A percentile compares a stretch with the other conserved stretches of the same genome.
These are phyloP conservation scores for Julus scandinavius DNA, from an alignment of 2,888 invertebrate genomes.

Conservation along the genomic window DNA sequence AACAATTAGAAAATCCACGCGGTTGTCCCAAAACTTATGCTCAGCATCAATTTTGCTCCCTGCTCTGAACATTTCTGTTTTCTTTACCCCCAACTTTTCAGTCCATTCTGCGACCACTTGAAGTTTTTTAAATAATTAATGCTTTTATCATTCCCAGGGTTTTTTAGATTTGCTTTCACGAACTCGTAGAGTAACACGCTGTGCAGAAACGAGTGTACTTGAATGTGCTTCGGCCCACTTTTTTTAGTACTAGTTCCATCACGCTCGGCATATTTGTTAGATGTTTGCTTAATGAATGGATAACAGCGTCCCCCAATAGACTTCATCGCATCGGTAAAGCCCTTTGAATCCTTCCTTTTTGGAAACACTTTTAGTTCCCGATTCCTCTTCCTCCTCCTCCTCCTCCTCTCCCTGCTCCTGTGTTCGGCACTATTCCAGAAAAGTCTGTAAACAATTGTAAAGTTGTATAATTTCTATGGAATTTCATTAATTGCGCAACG, in stretches of 20 bases:
- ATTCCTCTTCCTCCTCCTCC: neutral
- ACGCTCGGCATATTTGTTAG: conserved; percentile 24
- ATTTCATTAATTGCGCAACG: conserved; percentile 23
- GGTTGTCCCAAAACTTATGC: neutral
- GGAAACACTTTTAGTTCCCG: neutral
- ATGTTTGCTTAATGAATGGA: conserved; percentile 27
- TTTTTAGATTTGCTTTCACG: neutral
- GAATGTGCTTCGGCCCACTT: conserved; percentile 13
- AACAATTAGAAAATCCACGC: neutral
- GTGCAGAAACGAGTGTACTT: neutral
- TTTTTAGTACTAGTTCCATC: conserved; percentile 2
- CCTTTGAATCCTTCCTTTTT: neutral
- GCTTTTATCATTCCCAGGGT: neutral
- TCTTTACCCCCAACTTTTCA: neutral
- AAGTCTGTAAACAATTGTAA: conserved; percentile 50
- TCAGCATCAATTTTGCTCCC: neutral
- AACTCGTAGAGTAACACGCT: neutral
- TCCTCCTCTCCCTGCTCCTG: neutral
- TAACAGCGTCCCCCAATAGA: neutral
- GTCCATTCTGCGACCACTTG: neutral
- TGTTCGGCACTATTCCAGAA: neutral
- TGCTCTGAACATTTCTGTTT: neutral
- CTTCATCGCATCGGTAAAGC: neutral
- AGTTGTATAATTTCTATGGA: conserved; percentile 47
- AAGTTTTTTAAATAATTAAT: neutral